A percentile compares a stretch with the other conserved stretches of the same genome.
These are phyloP conservation scores for Tetraodon nigroviridis DNA, from an alignment of 2,113 vertebrate genomes.

Conservation along the genomic window DNA sequence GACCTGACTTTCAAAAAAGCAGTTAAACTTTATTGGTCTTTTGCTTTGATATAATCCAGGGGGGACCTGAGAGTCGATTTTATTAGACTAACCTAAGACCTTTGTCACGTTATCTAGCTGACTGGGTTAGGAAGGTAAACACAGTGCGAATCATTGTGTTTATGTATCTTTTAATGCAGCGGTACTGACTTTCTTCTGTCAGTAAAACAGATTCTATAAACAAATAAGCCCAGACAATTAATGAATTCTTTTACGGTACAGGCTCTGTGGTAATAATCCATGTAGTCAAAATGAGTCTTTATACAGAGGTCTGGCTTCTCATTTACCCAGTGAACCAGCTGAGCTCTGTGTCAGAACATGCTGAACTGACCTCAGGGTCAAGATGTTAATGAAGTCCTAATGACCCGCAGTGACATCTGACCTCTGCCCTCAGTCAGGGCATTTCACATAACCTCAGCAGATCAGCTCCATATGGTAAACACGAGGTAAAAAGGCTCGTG, in stretches of 20 bases:
- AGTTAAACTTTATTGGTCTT: no score
- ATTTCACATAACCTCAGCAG: constrained; percentile 25
- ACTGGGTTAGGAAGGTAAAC: constrained; percentile 29
- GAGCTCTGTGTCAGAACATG: background rate
- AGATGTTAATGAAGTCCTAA: constrained; percentile 6
- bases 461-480: constrained; percentile 32
- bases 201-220: no score
- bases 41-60: background rate
- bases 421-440: constrained; percentile 9
- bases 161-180: no score
- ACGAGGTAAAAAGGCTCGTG: background rate
- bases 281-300: background rate
- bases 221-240: no score
- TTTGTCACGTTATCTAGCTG: constrained; percentile 28
- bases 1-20: no score
- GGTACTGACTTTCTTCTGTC: no score
- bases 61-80: constrained; percentile 17
- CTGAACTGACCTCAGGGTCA: constrained; percentile 13
- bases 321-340: background rate
- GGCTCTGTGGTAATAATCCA: background rate
- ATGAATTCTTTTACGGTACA: no score
- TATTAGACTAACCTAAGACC: constrained; percentile 43
- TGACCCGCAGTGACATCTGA: constrained; percentile 35
- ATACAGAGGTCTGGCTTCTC: no score
- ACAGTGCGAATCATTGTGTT: background rate